phyloP scores from a whole-genome alignment of 2,888 invertebrate species.

The Andrena hattorfiana region DNA sequence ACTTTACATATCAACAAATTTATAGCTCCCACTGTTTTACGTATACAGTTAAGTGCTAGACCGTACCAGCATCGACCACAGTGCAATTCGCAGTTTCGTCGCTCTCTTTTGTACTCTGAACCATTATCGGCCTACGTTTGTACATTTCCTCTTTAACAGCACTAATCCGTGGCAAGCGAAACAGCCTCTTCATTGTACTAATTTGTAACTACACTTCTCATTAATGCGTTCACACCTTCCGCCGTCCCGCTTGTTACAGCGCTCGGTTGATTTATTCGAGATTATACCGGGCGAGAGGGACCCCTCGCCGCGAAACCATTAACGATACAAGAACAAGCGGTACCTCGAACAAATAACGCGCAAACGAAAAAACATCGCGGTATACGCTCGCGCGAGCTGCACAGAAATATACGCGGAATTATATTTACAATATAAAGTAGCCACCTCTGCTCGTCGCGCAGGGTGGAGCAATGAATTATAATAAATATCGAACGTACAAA shows the following conservation, averaged over 20 bases:
- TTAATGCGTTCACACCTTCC: neutral
- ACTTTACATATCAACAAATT: conserved; percentile 56
- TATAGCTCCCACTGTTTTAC: conserved; percentile 40
- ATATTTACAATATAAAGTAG: conserved; percentile 36
- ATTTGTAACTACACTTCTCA: conserved; percentile 38
- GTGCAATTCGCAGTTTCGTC: conserved; percentile 41
- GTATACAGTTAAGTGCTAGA: conserved; percentile 50
- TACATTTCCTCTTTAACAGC: conserved; percentile 55
- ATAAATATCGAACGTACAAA: conserved; percentile 51
- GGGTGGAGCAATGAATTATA: conserved; percentile 40
- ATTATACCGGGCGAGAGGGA: conserved; percentile 9
- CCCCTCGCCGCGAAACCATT: neutral
- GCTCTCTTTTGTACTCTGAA: conserved; percentile 63
- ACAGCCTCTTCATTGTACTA: conserved; percentile 61
- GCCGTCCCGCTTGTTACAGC: conserved; percentile 3
- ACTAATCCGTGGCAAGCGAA: conserved; percentile 46
- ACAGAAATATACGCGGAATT: conserved; percentile 25
- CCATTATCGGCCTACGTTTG: conserved; percentile 52
- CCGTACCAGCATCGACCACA: conserved; percentile 33
- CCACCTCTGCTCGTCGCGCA: neutral
- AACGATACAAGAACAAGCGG: conserved; percentile 21
- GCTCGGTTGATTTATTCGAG: conserved; percentile 17
- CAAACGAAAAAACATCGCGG: conserved; percentile 16
- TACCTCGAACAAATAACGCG: conserved; percentile 20
- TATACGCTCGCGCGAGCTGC: conserved; percentile 21